phyloP scores from a whole-genome alignment of 2,113 vertebrate genomes.

The Dascyllus trimaculatus region DNA sequence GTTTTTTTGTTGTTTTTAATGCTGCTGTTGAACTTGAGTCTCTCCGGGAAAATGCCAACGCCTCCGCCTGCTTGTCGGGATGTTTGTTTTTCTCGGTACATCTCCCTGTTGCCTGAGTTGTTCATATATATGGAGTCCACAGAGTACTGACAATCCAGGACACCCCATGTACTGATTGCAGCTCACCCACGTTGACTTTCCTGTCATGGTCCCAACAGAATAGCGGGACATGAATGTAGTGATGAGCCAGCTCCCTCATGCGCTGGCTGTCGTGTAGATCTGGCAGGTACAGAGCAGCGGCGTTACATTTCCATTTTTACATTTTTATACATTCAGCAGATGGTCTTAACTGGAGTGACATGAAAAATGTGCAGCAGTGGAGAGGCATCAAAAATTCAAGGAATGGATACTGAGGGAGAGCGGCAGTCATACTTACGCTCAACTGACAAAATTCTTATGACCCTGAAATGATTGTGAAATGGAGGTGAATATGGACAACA shows the following conservation, averaged over 20 bases:
- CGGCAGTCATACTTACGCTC: background rate
- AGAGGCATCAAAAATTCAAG: conserved; percentile 8
- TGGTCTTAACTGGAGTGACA: conserved; percentile 16
- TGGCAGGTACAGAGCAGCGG: conserved; percentile 47
- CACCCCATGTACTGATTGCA: conserved; percentile 43
- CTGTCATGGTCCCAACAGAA: conserved; percentile 53
- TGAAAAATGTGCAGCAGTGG: conserved; percentile 27
- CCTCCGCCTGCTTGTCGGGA: conserved; percentile 7
- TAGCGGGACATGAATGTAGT: conserved; percentile 33
- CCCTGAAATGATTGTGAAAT: background rate
- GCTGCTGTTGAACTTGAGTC: conserved; percentile 8
- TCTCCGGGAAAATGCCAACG: conserved; percentile 38
- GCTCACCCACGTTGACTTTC: conserved; percentile 49
- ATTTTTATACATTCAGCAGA: conserved; percentile 47
- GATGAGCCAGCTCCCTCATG: conserved; percentile 53
- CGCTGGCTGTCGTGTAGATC: conserved; percentile 54
- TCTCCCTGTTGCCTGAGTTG: conserved; percentile 23
- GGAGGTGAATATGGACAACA: background rate
- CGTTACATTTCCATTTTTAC: conserved; percentile 48
- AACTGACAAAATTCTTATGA: background rate
- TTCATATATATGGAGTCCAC: conserved; percentile 30
- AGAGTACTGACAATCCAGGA: conserved; percentile 48
- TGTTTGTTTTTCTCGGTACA: conserved; percentile 48
- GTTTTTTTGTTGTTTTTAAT: conserved; percentile 2
- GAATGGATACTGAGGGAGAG: background rate